Evolutionary conservation across 2,113 vertebrate genomes (phyloP).

Genomic region (Romanogobio albipinnatus): DNA sequence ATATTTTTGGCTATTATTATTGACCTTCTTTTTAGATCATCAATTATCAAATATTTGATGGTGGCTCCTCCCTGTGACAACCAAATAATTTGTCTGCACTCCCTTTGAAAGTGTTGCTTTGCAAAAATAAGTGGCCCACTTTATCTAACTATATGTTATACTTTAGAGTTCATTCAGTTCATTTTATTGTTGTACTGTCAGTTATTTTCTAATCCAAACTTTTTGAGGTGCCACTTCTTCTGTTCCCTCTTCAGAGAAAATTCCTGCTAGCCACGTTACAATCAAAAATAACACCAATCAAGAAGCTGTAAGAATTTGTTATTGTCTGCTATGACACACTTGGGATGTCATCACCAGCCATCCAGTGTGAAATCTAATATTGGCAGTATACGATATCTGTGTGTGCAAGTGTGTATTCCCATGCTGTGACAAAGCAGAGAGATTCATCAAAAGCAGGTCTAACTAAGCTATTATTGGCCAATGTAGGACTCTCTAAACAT

Average conservation of each 20-base stretch:
- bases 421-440: constrained; percentile 72
- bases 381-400: constrained; percentile 13
- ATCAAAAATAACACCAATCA: constrained; percentile 49
- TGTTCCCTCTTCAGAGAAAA: not conserved
- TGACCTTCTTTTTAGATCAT: not conserved
- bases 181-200: not conserved
- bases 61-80: not conserved
- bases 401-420: constrained; percentile 12
- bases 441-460: constrained; percentile 73
- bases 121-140: too few relatives aligned
- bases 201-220: not conserved
- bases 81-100: too few relatives aligned
- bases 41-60: not conserved
- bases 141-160: not conserved
- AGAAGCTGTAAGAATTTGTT: constrained; percentile 35
- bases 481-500: constrained; percentile 75
- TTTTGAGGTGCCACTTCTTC: not conserved
- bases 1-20: not conserved
- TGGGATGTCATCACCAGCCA: constrained; percentile 32
- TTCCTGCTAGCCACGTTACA: constrained; percentile 34
- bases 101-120: too few relatives aligned
- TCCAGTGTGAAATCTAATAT: constrained; percentile 44
- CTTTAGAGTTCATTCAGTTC: not conserved
- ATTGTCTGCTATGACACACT: constrained; percentile 29
- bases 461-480: constrained; percentile 75